phyloP scores from a whole-genome alignment of 2,113 vertebrate species.

The Catharus bicknelli region DNA sequence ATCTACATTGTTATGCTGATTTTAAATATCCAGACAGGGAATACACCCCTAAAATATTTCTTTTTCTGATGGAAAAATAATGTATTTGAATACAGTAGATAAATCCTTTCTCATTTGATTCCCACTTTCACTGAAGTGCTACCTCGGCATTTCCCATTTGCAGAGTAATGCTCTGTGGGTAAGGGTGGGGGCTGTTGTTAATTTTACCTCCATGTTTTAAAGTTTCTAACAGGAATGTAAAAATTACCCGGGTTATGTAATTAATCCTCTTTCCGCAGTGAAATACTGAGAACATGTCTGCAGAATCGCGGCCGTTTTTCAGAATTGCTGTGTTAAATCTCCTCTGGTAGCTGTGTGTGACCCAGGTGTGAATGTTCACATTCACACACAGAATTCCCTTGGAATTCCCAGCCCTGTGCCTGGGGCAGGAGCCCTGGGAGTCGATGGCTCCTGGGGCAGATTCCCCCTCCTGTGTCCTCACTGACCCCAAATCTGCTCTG shows the following conservation, averaged over 20 bases:
- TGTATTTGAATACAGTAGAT: neutral
- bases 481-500: too few species aligned
- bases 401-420: neutral
- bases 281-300: neutral
- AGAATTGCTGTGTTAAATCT: neutral
- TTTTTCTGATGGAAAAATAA: neutral
- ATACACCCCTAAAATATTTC: neutral
- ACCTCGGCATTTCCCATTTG: neutral
- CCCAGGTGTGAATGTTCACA: accelerated
- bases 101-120: neutral
- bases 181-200: neutral
- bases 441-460: too few species aligned
- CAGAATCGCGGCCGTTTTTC: neutral
- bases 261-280: neutral
- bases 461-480: too few species aligned
- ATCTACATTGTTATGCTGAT: neutral
- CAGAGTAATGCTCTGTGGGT: neutral
- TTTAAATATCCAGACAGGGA: neutral
- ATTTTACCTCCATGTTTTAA: neutral
- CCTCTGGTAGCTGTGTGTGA: accelerated
- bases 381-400: accelerated
- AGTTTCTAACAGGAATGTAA: neutral
- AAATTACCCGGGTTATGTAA: neutral
- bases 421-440: too few species aligned
- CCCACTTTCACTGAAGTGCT: too few species aligned